Evolutionary conservation across 1,140 invertebrate species (phyloP), one percentile per base, ranked within the genome.

Genomic region (Aphaenogaster rudis): DNA sequence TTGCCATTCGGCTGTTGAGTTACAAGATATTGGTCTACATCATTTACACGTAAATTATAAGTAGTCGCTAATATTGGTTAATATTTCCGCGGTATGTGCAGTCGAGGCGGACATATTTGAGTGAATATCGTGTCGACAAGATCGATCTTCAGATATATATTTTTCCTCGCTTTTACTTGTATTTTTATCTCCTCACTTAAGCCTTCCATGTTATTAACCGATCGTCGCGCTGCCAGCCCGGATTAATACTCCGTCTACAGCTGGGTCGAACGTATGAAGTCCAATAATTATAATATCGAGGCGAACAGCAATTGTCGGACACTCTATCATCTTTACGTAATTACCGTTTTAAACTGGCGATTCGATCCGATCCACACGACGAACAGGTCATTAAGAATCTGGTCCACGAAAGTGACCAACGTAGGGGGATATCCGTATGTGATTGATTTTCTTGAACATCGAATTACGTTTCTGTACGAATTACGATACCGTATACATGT

Each of bases 231-330:
- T 76, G 45, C 42, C 77, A 42, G n/a, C 33, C 8, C 33, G 33
- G 42, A 82, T 84, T 84, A 84, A 84, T 76, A 63, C 9, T 74
- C 52, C 52, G 52, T 71, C 74, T 84, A 84, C 52, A 54, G 39
- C 42, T 71, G n/a, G 5, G 1, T 36, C 54, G 17, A 57, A 61
- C 42, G 80, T 57, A 13, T 54, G 0, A 57, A 36, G 39, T 59
- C 33, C 52, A 39, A 63, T 76, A 84, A 84, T 84, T 84, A 82
- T 74, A 82, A 82, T 74, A 81, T 63, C 80, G 54, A 9, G 54
- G 28, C 67, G 42, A 54, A 42, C 17, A 39, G 54, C 54, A 69
- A 84, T 74, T 76, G 17, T 74, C n/a, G 33, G 28, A 39, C 17
- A 54, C 13, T 13, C 42, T 21, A 21, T 28, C 39, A 17, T 48